These are phyloP conservation scores for Brachyistius frenatus DNA, from an alignment of 2,113 vertebrate species.

Conservation along the genomic window DNA sequence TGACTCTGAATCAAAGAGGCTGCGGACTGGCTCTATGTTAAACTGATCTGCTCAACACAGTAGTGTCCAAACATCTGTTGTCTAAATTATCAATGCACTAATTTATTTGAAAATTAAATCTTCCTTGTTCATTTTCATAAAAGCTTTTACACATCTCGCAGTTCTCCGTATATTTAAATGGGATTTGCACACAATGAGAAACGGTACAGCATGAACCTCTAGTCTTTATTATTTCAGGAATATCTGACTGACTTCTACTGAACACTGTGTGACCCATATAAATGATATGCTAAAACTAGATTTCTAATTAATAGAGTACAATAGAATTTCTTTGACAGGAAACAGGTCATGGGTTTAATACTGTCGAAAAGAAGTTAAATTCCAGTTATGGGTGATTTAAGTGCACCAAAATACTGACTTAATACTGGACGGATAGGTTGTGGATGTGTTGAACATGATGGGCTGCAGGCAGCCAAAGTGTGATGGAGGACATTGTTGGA, in stretches of 20 bases:
- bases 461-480: conserved; percentile 35
- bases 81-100: background rate
- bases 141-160: background rate
- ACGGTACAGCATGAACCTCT: too few species aligned
- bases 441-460: conserved; percentile 25
- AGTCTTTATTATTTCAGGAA: too few species aligned
- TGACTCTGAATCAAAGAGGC: conserved; percentile 45
- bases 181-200: too few species aligned
- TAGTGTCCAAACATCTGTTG: conserved; percentile 41
- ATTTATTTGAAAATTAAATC: background rate
- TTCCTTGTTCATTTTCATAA: background rate
- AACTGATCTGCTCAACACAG: conserved; percentile 27
- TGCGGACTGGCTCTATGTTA: conserved; percentile 11
- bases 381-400: background rate
- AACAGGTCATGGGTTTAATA: background rate
- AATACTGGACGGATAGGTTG: background rate
- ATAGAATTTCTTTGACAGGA: background rate
- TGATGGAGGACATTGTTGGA: conserved; percentile 60
- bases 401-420: background rate
- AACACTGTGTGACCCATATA: background rate
- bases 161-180: background rate
- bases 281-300: background rate
- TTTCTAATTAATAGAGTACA: background rate
- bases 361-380: conserved; percentile 1
- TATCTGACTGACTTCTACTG: background rate